These are phyloP conservation scores for Daktulosphaira vitifoliae DNA, from an alignment of 1,140 invertebrate species.

Conservation along the genomic window DNA sequence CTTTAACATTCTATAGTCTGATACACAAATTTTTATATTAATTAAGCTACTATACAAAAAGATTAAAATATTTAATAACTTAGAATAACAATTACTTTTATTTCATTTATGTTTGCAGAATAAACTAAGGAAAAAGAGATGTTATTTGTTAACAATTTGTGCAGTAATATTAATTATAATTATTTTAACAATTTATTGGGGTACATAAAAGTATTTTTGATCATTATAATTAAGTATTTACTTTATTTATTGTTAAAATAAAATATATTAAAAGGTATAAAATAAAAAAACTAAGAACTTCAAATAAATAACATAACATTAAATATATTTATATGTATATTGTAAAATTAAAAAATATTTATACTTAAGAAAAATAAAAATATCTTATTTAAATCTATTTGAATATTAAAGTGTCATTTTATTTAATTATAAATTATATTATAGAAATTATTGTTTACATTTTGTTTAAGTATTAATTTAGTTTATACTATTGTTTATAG, in stretches of 20 bases:
- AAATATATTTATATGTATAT: background rate
- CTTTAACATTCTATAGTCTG: too few species aligned
- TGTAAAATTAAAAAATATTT: background rate
- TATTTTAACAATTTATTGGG: constrained; percentile 27
- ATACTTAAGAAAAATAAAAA: background rate
- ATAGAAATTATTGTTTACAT: too few species aligned
- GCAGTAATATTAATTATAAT: constrained; percentile 34
- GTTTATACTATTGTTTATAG: too few species aligned
- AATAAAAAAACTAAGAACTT: background rate
- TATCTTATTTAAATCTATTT: background rate
- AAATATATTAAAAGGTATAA: background rate
- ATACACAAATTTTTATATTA: too few species aligned
- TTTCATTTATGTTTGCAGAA: constrained; percentile 35
- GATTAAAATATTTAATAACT: constrained; percentile 1
- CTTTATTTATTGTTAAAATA: constrained; percentile 2
- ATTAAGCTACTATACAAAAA: too few species aligned
- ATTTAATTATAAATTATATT: background rate
- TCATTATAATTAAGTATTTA: background rate
- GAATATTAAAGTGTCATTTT: background rate
- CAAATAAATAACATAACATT: constrained; percentile 2
- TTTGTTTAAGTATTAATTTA: too few species aligned
- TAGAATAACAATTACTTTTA: too few species aligned
- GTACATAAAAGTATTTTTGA: background rate
- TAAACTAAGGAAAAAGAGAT: constrained; percentile 36
- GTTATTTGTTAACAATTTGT: constrained; percentile 34